These are phyloP conservation scores for Rhinoraja longicauda DNA, from an alignment of 2,797 vertebrate genomes.

Conservation along the genomic window DNA sequence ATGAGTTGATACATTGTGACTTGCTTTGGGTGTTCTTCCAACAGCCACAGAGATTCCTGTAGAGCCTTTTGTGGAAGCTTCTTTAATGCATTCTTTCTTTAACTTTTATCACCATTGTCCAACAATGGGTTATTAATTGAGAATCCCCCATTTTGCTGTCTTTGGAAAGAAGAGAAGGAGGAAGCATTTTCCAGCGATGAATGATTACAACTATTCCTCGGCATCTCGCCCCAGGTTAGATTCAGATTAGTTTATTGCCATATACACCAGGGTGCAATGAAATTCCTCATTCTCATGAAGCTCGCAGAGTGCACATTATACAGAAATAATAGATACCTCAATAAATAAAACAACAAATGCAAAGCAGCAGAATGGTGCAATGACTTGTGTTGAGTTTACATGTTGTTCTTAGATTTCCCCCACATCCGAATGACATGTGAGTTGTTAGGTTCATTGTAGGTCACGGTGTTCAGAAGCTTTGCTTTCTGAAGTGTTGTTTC, in stretches of 20 bases:
- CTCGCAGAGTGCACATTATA: too few species aligned
- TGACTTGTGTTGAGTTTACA: too few species aligned
- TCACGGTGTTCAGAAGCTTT: neutral
- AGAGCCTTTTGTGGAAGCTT: neutral
- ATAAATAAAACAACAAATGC: too few species aligned
- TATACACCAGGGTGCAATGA: too few species aligned
- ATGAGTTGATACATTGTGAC: neutral
- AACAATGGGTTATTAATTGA: neutral
- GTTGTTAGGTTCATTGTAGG: too few species aligned
- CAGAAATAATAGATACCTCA: too few species aligned
- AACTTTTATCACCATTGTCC: neutral
- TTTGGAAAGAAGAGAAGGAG: neutral
- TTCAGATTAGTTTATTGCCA: too few species aligned
- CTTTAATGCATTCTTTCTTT: neutral
- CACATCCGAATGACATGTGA: too few species aligned
- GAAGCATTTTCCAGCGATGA: neutral
- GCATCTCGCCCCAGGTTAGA: neutral
- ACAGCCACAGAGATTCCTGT: neutral
- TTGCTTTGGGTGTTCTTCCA: neutral
- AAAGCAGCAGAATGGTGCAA: too few species aligned
- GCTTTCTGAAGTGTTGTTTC: neutral
- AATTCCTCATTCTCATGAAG: too few species aligned
- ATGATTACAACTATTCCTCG: neutral
- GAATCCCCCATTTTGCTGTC: neutral
- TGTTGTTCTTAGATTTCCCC: too few species aligned